Evolutionary conservation across 2,888 invertebrate genomes (phyloP), one percentile per base, ranked within the genome.

Genomic region (Lordiphosa fenestrarum): DNA sequence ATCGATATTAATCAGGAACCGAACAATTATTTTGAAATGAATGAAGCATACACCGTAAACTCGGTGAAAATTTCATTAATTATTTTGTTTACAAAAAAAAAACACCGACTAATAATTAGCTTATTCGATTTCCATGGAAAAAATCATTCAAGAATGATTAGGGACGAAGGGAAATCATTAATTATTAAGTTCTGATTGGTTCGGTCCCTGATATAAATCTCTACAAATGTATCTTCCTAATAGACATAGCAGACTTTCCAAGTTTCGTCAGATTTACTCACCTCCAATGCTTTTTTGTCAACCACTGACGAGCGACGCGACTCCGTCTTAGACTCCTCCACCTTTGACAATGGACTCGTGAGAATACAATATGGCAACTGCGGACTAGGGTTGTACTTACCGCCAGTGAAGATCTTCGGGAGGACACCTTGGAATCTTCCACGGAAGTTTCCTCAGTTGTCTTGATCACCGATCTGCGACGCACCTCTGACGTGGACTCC

Each of bases 251-350:
- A 30, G 30, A 7, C 9, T 9, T 30, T 9, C 30, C 13, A 2
- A 33, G 7, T 1, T 38, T 5, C 4, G 5, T 10, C 4, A 35
- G 10, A 6, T 3, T 13, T 55, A 81, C 73, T 70, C 76, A 89
- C 89, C 87, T 88, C 85, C 1, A 85, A 56, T 2, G 86, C 74
- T 13, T 80, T 87, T 48, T 84, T 88, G 10, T 89, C 89, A 21
- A 86, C 59, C n/a, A 87, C 44, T 3, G 89, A 88, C 33, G 87
- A 69, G 1, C 88, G 85, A 0, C 88, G 68, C 10, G 87, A 88
- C 21, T 85, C 87, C n/a, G 66, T 59, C 12, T 64, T 76, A 6
- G 76, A 56, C 44, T 85, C 84, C 30, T 88, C 87, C 52, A 83
- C 64, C 88, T 87, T 57, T 13, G 15, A 6, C 35, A 6, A 46